Evolutionary conservation across 2,888 invertebrate genomes (phyloP), one percentile per base, ranked within the genome.

Genomic region (Synanthedon tipuliformis): DNA sequence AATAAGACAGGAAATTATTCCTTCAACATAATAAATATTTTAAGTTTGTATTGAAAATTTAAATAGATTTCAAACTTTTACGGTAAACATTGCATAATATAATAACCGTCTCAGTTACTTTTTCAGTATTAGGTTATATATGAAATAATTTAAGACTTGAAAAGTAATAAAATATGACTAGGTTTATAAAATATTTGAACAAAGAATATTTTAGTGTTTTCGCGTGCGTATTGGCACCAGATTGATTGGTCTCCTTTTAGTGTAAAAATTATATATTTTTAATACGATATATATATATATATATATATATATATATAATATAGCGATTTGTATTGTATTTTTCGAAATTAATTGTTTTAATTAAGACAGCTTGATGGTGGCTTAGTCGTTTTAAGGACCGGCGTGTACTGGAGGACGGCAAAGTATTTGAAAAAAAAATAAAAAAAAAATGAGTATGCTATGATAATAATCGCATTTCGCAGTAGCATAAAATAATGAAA

Each of bases 111-210:
- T 34, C 34, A 59, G 69, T 78, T 78, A 75, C 76, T 83, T 78
- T 81, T 81, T 81, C 84, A 84, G 84, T 84, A 83, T 84, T 86
- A 82, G 77, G 75, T 78, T 78, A 73, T 62, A 73, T 62, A 54
- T 60, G 34, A 34, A 23, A 61, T 71, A 73, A 75, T 78, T 76
- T 81, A 81, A 81, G 79, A 79, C 76, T 78, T 65, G 65, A 78
- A 78, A 79, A 79, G 76, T 76, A 78, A 78, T 75, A 71, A 73
- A 71, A 74, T 58, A 56, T 67, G 66, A 69, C 68, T 65, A 66
- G 58, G 23, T 23, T n/a, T 23, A 23, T 23, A 23, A 4, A 68
- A 63, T 66, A 61, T 63, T 65, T 64, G 34, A 34, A 34, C 34
- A 34, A 61, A 65, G 62, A 61, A 57, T 48, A 15, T 62, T 52